Evolutionary conservation across 2,113 vertebrate species (phyloP).

Genomic region (Casuarius casuarius): DNA sequence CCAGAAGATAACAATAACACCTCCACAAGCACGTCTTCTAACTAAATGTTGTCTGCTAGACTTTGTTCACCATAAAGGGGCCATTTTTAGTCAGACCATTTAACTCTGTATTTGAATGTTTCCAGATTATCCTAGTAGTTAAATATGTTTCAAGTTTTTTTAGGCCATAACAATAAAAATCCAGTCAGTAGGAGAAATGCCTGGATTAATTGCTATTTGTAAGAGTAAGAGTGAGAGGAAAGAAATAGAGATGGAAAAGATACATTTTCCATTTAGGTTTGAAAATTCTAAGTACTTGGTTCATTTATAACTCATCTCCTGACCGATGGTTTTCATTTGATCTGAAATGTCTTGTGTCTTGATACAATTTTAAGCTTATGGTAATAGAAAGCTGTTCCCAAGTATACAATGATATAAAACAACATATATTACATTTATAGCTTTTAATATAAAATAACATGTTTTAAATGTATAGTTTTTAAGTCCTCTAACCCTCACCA

Average conservation of each 20-base stretch:
- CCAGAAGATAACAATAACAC: neutral
- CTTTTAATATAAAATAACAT: neutral
- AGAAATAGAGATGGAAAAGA: neutral
- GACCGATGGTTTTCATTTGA: neutral
- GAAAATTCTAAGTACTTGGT: neutral
- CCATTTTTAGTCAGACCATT: neutral
- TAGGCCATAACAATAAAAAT: neutral
- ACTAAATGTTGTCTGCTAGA: neutral
- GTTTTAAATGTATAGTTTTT: neutral
- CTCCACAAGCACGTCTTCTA: neutral
- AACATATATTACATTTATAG: neutral
- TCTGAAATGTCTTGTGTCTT: neutral
- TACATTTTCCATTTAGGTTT: neutral
- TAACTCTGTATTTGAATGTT: neutral
- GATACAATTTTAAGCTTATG: neutral
- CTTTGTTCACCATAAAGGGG: neutral
- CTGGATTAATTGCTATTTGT: neutral
- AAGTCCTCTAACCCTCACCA: neutral
- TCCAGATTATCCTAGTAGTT: neutral
- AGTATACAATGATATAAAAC: neutral
- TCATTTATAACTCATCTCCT: neutral
- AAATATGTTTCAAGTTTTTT: neutral
- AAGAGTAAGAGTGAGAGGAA: neutral
- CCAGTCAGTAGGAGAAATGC: neutral
- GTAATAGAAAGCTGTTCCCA: neutral